A percentile compares a stretch with the other conserved stretches of the same genome.
phyloP scores from a whole-genome alignment of 2,888 invertebrate species.

The Blastobasis adustella region DNA sequence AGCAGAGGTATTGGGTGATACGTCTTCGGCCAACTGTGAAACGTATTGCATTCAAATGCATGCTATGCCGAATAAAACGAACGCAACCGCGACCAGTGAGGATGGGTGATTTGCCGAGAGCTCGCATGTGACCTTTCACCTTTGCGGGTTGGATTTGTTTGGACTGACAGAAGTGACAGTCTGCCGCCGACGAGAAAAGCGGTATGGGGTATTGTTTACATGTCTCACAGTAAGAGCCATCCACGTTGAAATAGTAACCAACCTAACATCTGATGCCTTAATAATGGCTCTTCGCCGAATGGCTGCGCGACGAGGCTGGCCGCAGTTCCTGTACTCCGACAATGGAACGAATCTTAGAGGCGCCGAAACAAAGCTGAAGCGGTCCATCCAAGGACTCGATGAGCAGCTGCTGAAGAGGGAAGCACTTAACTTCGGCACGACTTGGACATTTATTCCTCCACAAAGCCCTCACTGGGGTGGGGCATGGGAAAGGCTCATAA shows the following conservation, averaged over 20 bases:
- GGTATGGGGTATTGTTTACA: constrained; percentile 20
- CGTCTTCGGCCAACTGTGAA: constrained; percentile 15
- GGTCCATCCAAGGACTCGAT: no score
- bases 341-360: constrained; percentile 18
- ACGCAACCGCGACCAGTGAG: constrained; percentile 10
- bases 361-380: constrained; percentile 11
- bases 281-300: constrained; percentile 13
- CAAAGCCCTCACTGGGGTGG: background rate
- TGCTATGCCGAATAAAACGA: constrained; percentile 14
- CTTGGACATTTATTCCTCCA: background rate
- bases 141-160: constrained; percentile 18
- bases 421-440: background rate
- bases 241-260: constrained; percentile 12
- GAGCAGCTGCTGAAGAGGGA: constrained; percentile 1
- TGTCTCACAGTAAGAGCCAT: constrained; percentile 17
- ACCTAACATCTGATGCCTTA: constrained; percentile 7
- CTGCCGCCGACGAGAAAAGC: constrained; percentile 12
- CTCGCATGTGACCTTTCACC: constrained; percentile 15
- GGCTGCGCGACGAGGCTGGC: constrained; percentile 16
- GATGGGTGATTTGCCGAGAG: constrained; percentile 19
- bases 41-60: constrained; percentile 12
- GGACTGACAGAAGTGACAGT: constrained; percentile 18
- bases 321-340: constrained; percentile 7
- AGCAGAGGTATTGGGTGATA: constrained; percentile 10
- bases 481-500: background rate